A percentile compares a stretch with the other conserved stretches of the same genome.
phyloP scores from a whole-genome alignment of 2,888 invertebrate genomes.

The Orthosia incerta region DNA sequence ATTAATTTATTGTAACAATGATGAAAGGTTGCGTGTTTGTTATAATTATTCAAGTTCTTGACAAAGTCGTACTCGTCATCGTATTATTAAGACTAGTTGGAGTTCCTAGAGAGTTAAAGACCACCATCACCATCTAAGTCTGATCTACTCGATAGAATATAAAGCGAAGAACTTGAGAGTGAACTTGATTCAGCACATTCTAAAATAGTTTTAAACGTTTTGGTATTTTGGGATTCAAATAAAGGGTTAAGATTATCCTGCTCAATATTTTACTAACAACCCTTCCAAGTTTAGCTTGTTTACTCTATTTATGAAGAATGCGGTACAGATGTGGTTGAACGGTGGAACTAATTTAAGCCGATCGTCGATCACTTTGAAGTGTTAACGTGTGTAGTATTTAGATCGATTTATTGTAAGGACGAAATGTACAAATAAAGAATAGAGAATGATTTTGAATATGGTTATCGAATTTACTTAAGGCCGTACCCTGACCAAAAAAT shows the following conservation, averaged over 20 bases:
- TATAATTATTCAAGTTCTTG: neutral
- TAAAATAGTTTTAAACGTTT: conserved; percentile 17
- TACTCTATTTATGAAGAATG: conserved; percentile 30
- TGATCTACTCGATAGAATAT: neutral
- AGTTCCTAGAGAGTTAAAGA: neutral
- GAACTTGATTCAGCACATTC: neutral
- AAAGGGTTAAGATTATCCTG: conserved; percentile 12
- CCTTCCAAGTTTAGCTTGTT: conserved; percentile 23
- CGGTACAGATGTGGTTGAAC: conserved; percentile 33
- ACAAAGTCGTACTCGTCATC: neutral
- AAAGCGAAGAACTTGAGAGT: too few species aligned
- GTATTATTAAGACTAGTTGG: neutral
- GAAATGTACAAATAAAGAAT: neutral
- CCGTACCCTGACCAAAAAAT: too few species aligned
- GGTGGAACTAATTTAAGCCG: neutral
- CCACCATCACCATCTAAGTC: too few species aligned
- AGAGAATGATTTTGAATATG: neutral
- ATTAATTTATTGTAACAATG: neutral
- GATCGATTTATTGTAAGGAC: neutral
- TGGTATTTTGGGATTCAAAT: conserved; percentile 13
- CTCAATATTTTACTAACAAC: neutral
- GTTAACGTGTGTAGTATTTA: conserved; percentile 2
- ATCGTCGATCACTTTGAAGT: conserved; percentile 25
- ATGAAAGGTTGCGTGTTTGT: neutral
- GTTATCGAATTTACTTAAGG: too few species aligned